Base-by-base conservation (phyloP, 2,113 vertebrate genomes). In the Notarius quadriscutis region DNA sequence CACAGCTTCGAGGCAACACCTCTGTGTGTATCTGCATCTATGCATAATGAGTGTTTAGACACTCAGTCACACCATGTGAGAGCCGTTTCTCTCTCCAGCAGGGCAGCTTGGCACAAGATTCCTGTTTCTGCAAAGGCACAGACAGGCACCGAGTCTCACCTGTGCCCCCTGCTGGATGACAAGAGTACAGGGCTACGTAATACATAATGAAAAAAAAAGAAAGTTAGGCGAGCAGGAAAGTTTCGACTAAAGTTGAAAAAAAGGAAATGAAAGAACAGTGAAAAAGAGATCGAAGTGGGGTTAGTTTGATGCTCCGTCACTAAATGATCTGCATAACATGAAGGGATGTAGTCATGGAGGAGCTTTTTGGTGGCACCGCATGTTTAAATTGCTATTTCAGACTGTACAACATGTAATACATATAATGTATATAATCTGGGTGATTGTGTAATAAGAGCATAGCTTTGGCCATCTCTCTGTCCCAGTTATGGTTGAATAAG, bases 91-190 rank as follows among this genome's bases (percentile, higher is more conserved):
- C 18, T 25, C 53, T 75, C 69, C 69, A 84, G 83, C 67, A 25
- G 67, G 18, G 69, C 20, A 57, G 1, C 53, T 58, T 84, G 83
- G 69, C 83, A 72, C n/a, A 0, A 34, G 51, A 34, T 41, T 27
- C 51, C 81, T 48, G 72, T 71, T 91, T 88, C 78, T 88, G 80
- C 34, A 48, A 77, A 65, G 84, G 89, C 91, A 91, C 91, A 89
- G 90, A 89, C 81, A 87, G 72, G 60, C 89, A 92, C 87, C 90
- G 92, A 88, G 88, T 91, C 48, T 89, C 78, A 85, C 83, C 89
- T 88, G 84, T 84, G 63, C 82, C 89, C 60, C 71, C 84, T 82
- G 80, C 30, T 82, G 80, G 17, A 22, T 82, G 80, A 15, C 53
- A 20, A 0, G 9, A 81, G 27, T 57, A 58, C 11, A 58, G 27